Evolutionary conservation across 2,888 invertebrate genomes (phyloP).

Genomic region (Silvanus unidentatus): DNA sequence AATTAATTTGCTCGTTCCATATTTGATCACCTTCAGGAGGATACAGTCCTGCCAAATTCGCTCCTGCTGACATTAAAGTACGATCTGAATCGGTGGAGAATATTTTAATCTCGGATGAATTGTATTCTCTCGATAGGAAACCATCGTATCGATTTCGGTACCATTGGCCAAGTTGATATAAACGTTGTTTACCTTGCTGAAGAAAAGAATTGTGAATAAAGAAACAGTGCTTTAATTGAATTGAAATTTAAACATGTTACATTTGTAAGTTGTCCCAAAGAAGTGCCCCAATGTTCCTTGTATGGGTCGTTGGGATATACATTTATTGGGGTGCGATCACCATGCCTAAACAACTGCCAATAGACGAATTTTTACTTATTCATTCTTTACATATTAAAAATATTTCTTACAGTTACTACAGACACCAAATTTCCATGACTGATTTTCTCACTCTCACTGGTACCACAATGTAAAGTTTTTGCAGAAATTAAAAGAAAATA

Average conservation of each 20-base stretch:
- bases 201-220: too few relatives aligned
- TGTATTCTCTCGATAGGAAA: neutral
- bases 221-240: too few relatives aligned
- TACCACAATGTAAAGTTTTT: too few relatives aligned
- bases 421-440: too few relatives aligned
- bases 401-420: too few relatives aligned
- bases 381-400: too few relatives aligned
- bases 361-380: neutral
- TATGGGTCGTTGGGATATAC: neutral
- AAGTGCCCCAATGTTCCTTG: neutral
- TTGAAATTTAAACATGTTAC: too few relatives aligned
- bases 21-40: constrained; percentile 1
- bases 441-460: too few relatives aligned
- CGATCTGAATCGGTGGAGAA: neutral
- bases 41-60: neutral
- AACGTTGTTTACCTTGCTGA: neutral
- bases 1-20: neutral
- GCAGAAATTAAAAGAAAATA: too few relatives aligned
- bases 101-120: neutral
- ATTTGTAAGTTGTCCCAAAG: neutral
- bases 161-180: neutral
- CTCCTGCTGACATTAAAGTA: neutral
- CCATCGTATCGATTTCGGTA: neutral
- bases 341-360: neutral
- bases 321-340: neutral